A percentile compares a stretch with the other conserved stretches of the same genome.
These are phyloP conservation scores for Echinarachnius parma DNA, from an alignment of 53 echinoderm and acorn worm genomes.

Conservation along the genomic window DNA sequence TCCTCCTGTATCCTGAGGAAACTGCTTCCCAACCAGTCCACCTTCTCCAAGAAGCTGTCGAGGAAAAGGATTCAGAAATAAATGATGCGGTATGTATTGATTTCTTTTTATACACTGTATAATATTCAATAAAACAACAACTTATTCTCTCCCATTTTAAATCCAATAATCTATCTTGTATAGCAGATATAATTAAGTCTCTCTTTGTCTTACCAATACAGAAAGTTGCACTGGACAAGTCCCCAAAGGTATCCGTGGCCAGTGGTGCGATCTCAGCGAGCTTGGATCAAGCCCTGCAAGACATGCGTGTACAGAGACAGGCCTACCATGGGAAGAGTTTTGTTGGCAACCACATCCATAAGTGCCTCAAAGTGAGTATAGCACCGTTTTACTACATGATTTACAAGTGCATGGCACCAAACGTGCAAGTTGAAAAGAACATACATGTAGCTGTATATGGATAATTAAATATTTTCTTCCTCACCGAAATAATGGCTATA, in stretches of 20 bases:
- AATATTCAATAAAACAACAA: neutral
- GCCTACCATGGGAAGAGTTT: constrained; percentile 3
- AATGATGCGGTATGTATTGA: constrained; percentile 11
- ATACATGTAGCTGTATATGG: no score
- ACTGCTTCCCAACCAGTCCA: constrained; percentile 6
- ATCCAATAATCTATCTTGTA: neutral
- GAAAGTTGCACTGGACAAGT: neutral
- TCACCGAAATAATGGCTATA: neutral
- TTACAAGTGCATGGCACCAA: no score
- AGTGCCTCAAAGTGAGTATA: constrained; percentile 10
- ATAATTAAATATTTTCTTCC: neutral
- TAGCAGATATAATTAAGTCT: neutral
- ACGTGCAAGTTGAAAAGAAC: neutral
- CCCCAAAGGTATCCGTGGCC: neutral
- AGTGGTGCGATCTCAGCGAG: neutral
- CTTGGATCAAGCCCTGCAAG: constrained; percentile 1
- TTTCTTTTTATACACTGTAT: neutral
- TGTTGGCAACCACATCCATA: constrained; percentile 10
- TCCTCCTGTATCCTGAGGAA: constrained; percentile 7
- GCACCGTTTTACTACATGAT: neutral
- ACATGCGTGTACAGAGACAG: constrained; percentile 4
- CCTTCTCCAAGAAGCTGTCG: constrained; percentile 14
- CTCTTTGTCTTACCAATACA: neutral
- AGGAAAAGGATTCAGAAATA: constrained; percentile 13
- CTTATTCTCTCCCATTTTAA: neutral